These are phyloP conservation scores for Ranitomeya variabilis DNA, from an alignment of 2,113 vertebrate genomes.

Conservation along the genomic window DNA sequence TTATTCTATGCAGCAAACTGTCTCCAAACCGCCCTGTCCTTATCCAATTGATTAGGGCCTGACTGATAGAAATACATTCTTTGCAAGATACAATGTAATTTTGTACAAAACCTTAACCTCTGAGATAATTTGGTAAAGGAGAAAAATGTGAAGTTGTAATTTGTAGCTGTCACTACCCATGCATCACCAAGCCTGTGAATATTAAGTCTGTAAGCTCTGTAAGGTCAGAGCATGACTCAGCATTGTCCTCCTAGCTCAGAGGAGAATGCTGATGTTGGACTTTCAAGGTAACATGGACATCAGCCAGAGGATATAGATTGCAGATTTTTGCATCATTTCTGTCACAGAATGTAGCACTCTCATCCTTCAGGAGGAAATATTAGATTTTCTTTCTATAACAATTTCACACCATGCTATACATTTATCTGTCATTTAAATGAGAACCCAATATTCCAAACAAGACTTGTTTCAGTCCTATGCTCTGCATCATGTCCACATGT, in stretches of 20 bases:
- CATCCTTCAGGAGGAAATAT: neutral
- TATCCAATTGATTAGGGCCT: neutral
- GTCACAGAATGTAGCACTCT: neutral
- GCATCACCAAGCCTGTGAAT: neutral
- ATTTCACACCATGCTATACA: neutral
- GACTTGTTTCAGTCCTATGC: neutral
- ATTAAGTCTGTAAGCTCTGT: constrained; percentile 1
- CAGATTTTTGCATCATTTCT: constrained; percentile 22
- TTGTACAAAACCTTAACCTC: neutral
- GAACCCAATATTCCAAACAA: neutral
- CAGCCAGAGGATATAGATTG: neutral
- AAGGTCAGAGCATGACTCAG: constrained; percentile 40
- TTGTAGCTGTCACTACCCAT: constrained; percentile 4
- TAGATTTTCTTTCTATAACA: neutral
- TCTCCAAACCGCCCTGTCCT: too few relatives aligned
- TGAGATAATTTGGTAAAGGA: neutral
- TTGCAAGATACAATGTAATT: neutral
- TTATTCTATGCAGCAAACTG: too few relatives aligned
- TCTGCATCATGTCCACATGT: too few relatives aligned
- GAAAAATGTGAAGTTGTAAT: neutral
- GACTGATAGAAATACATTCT: neutral
- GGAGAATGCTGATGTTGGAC: constrained; percentile 26
- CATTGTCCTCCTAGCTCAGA: constrained; percentile 5
- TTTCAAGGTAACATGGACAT: constrained; percentile 31
- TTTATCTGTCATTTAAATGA: neutral